These are phyloP conservation scores for Styela plicata DNA, from an alignment of 23 tunicate genomes.

Conservation along the genomic window DNA sequence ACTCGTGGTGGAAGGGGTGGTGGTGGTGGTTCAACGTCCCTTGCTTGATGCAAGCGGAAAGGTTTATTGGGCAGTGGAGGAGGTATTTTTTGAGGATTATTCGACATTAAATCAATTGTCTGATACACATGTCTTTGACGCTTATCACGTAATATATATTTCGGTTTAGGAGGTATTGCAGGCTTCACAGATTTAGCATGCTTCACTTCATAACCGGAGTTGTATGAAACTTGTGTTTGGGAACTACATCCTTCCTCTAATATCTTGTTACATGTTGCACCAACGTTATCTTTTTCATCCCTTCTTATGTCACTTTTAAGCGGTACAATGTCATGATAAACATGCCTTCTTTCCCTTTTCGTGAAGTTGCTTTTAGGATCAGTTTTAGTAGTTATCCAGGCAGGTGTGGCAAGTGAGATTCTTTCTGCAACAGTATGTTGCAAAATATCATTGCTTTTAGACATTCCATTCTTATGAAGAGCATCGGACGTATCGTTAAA, in stretches of 20 bases:
- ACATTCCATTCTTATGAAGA: background rate
- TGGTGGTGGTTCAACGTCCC: conserved; percentile 25
- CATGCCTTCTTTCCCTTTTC: conserved; percentile 9
- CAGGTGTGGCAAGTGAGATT: background rate
- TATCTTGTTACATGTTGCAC: no score
- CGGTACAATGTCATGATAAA: conserved; percentile 26
- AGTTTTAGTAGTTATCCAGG: background rate
- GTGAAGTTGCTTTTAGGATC: background rate
- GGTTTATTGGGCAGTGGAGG: conserved; percentile 81
- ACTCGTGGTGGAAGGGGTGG: conserved; percentile 61
- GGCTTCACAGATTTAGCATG: background rate
- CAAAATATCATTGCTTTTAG: background rate
- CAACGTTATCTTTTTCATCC: background rate
- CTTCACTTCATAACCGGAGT: background rate
- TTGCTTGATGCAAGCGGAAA: conserved; percentile 33
- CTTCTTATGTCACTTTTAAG: background rate
- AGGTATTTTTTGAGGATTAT: background rate
- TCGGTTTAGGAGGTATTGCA: conserved; percentile 32
- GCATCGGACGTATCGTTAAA: background rate
- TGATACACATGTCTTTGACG: conserved; percentile 42
- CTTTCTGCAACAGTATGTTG: background rate
- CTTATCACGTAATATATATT: conserved; percentile 40
- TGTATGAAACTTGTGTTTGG: background rate
- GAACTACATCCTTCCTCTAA: background rate
- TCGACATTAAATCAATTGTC: conserved; percentile 20